Evolutionary conservation across 1,140 invertebrate genomes (phyloP).

Genomic region (Lordiphosa stackelbergi): DNA sequence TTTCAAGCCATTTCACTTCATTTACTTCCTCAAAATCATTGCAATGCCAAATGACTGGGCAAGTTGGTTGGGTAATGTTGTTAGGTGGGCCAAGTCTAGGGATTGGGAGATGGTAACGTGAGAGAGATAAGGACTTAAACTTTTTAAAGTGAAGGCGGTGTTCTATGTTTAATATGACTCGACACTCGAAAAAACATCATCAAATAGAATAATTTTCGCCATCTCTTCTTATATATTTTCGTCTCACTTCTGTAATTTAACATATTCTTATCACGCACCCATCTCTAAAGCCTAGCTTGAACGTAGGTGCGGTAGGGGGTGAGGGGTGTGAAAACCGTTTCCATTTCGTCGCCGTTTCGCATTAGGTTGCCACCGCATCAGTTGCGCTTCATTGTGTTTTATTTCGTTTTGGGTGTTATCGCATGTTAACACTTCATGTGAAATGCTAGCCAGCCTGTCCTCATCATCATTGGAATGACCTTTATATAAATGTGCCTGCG

Average conservation of each 20-base stretch:
- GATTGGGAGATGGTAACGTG: no score
- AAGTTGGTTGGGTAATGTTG: constrained; percentile 34
- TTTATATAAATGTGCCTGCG: constrained; percentile 43
- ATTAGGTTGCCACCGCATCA: constrained; percentile 53
- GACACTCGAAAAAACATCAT: no score
- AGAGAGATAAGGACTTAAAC: no score
- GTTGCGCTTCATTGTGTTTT: constrained; percentile 71
- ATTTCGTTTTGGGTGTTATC: constrained; percentile 63
- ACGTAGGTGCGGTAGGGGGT: no score
- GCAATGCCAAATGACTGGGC: constrained; percentile 38
- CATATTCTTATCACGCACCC: constrained; percentile 1
- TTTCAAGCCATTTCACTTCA: constrained; percentile 67
- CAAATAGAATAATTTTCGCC: no score
- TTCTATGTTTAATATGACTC: no score
- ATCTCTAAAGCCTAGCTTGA: constrained; percentile 1
- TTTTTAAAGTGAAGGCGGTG: no score
- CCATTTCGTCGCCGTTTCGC: constrained; percentile 25
- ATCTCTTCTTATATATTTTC: no score
- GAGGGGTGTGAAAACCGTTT: background rate
- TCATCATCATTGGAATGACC: constrained; percentile 69
- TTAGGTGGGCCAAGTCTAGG: no score
- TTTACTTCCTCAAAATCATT: constrained; percentile 40
- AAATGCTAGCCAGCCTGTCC: constrained; percentile 44
- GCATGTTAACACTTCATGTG: constrained; percentile 71
- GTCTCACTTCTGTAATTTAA: background rate